Evolutionary conservation across 2,797 vertebrate species (phyloP), one percentile per base, ranked within the genome.

Genomic region (Microcaecilia unicolor): DNA sequence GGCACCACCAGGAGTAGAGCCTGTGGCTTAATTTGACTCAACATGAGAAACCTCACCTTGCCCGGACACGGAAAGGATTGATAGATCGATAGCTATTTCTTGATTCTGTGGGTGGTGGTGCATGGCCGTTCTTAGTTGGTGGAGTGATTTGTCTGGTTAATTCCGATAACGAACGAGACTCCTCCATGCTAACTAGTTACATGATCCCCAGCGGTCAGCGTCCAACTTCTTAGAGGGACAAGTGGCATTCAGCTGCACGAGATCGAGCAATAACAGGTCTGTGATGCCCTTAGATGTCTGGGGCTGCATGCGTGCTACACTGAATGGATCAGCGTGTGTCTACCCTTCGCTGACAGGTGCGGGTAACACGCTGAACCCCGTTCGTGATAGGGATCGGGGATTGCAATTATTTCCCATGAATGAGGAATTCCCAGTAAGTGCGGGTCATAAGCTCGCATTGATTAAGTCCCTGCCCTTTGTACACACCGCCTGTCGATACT

Each of bases 251-350:
- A 52, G 51, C 38, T 54, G 48, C 32, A 35, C 25, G 30, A 56
- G 46, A 48, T 41, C 39, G 43, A 44, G 49, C 49, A 54, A 51
- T 58, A 51, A 56, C 44, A n/a, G n/a, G n/a, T n/a, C n/a, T n/a
- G 35, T 57, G 45, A 58, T 59, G 51, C 43, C 45, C 51, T 55
- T 61, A 41, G 39, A 47, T 53, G 47, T 47, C 26, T 24, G 6
- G 32, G 40, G 41, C 40, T 42, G n/a, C n/a, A n/a, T n/a, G n/a
- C n/a, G n/a, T n/a, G n/a, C n/a, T 13, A 48, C 38, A 42, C 19
- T 34, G 25, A 31, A 14, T 22, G 29, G 25, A 29, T 43, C 38
- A 39, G 37, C 37, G n/a, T n/a, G n/a, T n/a, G n/a, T n/a, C n/a
- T n/a, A n/a, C n/a, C n/a, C n/a, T n/a, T n/a, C n/a, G n/a, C n/a